These are phyloP conservation scores for Apocrypta bakeri DNA, from an alignment of 1,140 invertebrate genomes.

Conservation along the genomic window DNA sequence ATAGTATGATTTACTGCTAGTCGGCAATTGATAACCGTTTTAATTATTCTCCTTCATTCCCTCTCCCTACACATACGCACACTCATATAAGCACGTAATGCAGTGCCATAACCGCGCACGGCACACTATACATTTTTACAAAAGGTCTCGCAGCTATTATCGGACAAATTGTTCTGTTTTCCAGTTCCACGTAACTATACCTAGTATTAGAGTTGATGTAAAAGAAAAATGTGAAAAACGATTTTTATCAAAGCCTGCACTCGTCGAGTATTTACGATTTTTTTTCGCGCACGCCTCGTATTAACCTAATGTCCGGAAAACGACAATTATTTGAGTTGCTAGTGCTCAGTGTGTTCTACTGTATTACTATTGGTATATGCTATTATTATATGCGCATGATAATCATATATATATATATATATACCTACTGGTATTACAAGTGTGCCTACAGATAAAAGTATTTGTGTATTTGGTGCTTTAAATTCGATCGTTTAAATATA, in stretches of 20 bases:
- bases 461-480: background rate
- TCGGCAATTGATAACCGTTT: slow-evolving; percentile 3
- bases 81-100: background rate
- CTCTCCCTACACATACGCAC: background rate
- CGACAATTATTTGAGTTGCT: slow-evolving; percentile 24
- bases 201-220: background rate
- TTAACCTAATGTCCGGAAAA: slow-evolving; percentile 4
- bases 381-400: too few relatives aligned
- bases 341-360: too few relatives aligned
- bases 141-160: background rate
- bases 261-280: slow-evolving; percentile 20
- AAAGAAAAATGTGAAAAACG: slow-evolving; percentile 21
- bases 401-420: too few relatives aligned
- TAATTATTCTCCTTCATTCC: background rate
- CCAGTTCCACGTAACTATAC: background rate
- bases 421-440: background rate
- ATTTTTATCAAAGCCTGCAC: slow-evolving; percentile 7
- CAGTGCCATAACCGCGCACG: background rate
- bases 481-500: too few relatives aligned
- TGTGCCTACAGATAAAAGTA: slow-evolving; percentile 20
- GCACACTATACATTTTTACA: slow-evolving; percentile 14
- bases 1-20: background rate
- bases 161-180: background rate
- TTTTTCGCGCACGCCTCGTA: background rate
- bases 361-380: too few relatives aligned